Conservation (phyloP, 2,888 invertebrate genomes). For the Melolontha melolontha region DNA sequence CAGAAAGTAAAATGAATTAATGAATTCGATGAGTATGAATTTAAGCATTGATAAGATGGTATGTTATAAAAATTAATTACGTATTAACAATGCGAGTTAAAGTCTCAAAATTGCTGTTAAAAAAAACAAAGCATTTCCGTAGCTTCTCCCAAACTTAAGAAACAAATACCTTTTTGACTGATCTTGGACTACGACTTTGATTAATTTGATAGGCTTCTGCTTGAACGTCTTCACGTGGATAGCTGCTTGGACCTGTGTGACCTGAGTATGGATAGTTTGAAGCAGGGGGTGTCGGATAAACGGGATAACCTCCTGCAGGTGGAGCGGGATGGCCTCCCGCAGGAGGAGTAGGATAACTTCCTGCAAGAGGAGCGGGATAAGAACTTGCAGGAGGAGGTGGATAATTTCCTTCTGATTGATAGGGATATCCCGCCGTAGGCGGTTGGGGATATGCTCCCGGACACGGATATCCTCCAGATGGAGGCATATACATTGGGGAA, state of each 20-base stretch:
- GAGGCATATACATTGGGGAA: constrained; percentile 66
- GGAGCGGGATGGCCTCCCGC: constrained; percentile 46
- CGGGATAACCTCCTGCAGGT: constrained; percentile 30
- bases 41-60: too few relatives aligned
- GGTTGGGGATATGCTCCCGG: constrained; percentile 39
- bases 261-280: too few relatives aligned
- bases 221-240: neutral
- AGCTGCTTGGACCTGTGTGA: neutral
- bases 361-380: constrained; percentile 44
- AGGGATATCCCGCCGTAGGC: constrained; percentile 36
- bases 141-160: neutral
- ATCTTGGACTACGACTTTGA: neutral
- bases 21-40: too few relatives aligned
- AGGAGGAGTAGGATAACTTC: constrained; percentile 44
- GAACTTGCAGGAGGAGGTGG: constrained; percentile 43
- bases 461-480: constrained; percentile 47
- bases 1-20: too few relatives aligned
- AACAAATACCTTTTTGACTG: neutral
- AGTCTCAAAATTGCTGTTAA: neutral
- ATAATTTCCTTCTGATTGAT: constrained; percentile 36
- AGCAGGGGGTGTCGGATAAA: constrained; percentile 6
- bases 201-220: neutral
- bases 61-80: too few relatives aligned
- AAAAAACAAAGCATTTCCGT: constrained; percentile 10
- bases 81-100: too few relatives aligned